Percentiles rank a stretch among this genome's conserved stretches.
phyloP scores from a whole-genome alignment of 2,113 vertebrate genomes.

The Hydrochoerus hydrochaeris region DNA sequence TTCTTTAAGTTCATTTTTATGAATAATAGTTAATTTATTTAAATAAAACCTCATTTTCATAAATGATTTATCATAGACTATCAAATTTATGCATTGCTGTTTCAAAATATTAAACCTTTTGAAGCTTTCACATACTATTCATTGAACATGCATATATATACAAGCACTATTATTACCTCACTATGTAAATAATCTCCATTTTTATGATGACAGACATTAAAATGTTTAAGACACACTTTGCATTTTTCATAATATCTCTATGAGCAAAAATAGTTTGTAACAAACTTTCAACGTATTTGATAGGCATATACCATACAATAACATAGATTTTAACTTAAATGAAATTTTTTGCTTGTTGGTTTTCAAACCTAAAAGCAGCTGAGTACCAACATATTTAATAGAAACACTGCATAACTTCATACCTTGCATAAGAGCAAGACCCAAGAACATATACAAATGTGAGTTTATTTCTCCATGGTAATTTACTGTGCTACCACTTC shows the following conservation, averaged over 20 bases:
- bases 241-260: not conserved
- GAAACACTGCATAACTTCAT: not conserved
- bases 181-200: not conserved
- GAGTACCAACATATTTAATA: not conserved
- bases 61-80: not conserved
- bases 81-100: not conserved
- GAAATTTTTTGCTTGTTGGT: not conserved
- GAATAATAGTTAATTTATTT: not conserved
- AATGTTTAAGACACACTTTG: not conserved
- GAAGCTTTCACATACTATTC: not conserved
- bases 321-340: conserved; percentile 1
- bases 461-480: not conserved
- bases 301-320: not conserved
- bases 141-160: not conserved
- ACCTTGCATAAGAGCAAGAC: not conserved
- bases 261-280: not conserved
- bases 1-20: not conserved
- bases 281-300: not conserved
- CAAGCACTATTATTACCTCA: not conserved
- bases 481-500: not conserved
- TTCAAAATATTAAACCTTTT: conserved; percentile 21
- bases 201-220: not conserved
- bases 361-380: conserved; percentile 26
- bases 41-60: not conserved
- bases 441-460: not conserved